Base-by-base conservation (phyloP, 2,888 invertebrate species). In the Nesidiocoris tenuis region DNA sequence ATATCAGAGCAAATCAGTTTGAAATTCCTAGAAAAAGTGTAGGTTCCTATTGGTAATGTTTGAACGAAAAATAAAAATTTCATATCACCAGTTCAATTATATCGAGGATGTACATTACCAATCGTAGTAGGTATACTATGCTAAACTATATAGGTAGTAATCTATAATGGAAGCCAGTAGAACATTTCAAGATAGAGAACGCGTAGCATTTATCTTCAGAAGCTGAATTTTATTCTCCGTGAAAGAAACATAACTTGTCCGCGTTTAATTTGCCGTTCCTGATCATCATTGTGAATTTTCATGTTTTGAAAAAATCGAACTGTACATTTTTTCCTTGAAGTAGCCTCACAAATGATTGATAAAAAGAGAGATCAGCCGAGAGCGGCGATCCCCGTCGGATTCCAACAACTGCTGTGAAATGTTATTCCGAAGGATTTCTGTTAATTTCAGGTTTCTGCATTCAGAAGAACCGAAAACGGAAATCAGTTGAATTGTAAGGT, bases 121-220 rank as follows among this genome's bases (percentile, higher is more conserved):
- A 39, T 39, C 39, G 39, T 39, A 23, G 65, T 75, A 66, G 24
- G 74, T 63, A 68, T 39, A 12, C 77, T 78, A 78, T 63, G 76
- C 77, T 78, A 78, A 18, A 61, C 76, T 78, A 78, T 76, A 75
- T 61, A 75, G n/a, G n/a, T n/a, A 39, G 39, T 77, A 77, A 76
- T 70, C 70, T 70, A 72, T 72, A 61, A 61, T 76, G 78, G 78
- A 78, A 78, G 78, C 78, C 78, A 76, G 78, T 78, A 77, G 78
- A 78, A 77, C 78, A 77, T 78, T 78, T 78, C 74, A 77, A 39
- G 76, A 78, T 76, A 74, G 74, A 76, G 74, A 78, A 76, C 76
- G 71, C 70, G 76, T 76, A 68, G 64, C n/a, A 76, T 77, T 67
- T 67, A 63, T 76, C 59, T 70, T 57, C 57, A 57, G 70, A 59